Evolutionary conservation across 2,113 vertebrate species (phyloP), one percentile per base, ranked within the genome.

Genomic region (Caretta caretta): DNA sequence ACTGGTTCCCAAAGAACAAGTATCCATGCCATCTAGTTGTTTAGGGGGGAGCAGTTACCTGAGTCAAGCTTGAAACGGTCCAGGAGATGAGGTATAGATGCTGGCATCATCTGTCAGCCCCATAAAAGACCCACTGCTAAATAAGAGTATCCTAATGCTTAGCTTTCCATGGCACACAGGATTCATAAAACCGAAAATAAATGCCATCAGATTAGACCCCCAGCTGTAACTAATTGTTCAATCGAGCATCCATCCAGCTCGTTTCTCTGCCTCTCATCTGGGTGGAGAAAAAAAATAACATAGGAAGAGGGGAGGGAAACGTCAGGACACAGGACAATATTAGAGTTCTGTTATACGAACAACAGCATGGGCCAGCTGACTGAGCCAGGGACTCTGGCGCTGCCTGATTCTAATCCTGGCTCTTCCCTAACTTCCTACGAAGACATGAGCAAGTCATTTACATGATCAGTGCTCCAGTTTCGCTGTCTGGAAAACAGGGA

Each of bases 201-300:
- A 90, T 48, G 78, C 93, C 5, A 0, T 14, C 83, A 96, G 95
- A 96, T 94, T 72, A 96, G 87, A 95, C 81, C 92, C 81, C 4
- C 89, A 93, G 90, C 95, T 97, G 96, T 93, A 92, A 96, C 90
- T 93, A 97, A 93, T 96, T 88, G 96, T 94, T 95, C 93, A 94
- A 95, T 46, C 10, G 0, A 54, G 46, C 5, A 0, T 20, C 76
- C 13, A 35, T 84, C 83, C 6, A 0, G 96, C 84, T 94, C 93
- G 78, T 25, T 95, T 48, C 87, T 69, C 72, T 90, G 93, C 95
- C 90, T 93, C 96, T 96, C 92, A 86, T 94, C 90, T 72, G 48
- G 0, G 3, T 84, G 69, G 91, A 94, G 90, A 84, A 54, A 94
- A 95, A 96, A 86, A 94, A 95, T 88, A 95, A 59, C 10, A 53